A percentile compares a stretch with the other conserved stretches of the same genome.
phyloP scores from a whole-genome alignment of 2,888 invertebrate genomes.

The Galeopsomyia nigrocyanea region DNA sequence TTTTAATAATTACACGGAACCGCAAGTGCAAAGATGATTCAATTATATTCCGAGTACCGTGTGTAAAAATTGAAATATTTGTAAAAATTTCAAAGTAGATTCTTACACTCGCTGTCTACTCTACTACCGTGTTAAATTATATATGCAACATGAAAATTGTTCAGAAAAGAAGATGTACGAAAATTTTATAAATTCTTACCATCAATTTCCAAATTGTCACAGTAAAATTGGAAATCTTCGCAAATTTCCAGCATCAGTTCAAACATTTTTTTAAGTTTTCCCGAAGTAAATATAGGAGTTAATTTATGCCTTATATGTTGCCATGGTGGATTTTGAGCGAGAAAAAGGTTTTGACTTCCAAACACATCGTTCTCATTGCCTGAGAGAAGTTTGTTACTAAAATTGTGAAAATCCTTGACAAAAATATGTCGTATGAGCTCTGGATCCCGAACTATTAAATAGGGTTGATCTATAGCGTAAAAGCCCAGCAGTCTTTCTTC shows the following conservation, averaged over 20 bases:
- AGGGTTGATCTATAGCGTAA: constrained; percentile 68
- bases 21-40: no score
- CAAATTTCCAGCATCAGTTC: constrained; percentile 55
- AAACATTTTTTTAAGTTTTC: constrained; percentile 60
- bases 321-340: constrained; percentile 68
- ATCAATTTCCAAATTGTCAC: constrained; percentile 12
- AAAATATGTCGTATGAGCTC: constrained; percentile 68
- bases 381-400: constrained; percentile 62
- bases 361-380: constrained; percentile 65
- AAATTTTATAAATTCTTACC: background rate
- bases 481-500: constrained; percentile 65
- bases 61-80: no score
- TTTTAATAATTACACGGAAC: no score
- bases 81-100: no score
- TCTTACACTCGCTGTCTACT: no score
- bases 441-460: constrained; percentile 67
- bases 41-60: no score
- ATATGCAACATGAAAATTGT: background rate
- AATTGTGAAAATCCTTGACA: constrained; percentile 69
- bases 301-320: constrained; percentile 67
- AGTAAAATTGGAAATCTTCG: constrained; percentile 9
- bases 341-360: constrained; percentile 67
- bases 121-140: no score
- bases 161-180: background rate
- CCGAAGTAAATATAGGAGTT: constrained; percentile 68